Evolutionary conservation across 2,113 vertebrate species (phyloP), one percentile per base, ranked within the genome.

Genomic region (Amphiprion ocellaris): DNA sequence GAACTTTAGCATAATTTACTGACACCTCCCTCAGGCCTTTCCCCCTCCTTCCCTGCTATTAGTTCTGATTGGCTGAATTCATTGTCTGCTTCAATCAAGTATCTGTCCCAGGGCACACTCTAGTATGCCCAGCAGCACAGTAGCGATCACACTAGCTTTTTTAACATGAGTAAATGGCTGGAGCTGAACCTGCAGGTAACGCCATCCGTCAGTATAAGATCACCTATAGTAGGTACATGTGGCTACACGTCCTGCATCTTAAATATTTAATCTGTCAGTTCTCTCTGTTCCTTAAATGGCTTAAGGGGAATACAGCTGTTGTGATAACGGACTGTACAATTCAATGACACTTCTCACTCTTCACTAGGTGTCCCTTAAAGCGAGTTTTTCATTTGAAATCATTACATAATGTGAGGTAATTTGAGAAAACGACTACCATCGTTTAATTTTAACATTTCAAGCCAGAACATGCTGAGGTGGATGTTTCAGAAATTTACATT

Each of bases 61-160:
- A 61, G n/a, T 53, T 79, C 10, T 64, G 19, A 69, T 55, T 66
- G 66, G 50, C 53, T 61, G 28, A 28, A 47, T 30, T 46, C 16
- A 16, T 7, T 69, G 33, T 63, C 10, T 14, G 44, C 24, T 55
- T 61, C 5, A 5, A 39, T 60, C 11, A 5, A 37, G 33, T 1
- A 46, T 56, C 4, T 14, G 0, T 33, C 41, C 41, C 6, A 37
- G 33, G 9, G 33, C 41, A 15, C 3, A 4, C 41, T 44, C 41
- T 15, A 15, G 41, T 44, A 14, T 44, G 41, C 12, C 37, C 44
- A 62, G 47, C 11, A 33, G 5, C 12, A 30, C 4, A 49, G n/a
- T 28, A 14, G 8, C 56, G 26, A 37, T 33, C 41, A 44, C 41
- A 44, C 3, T 44, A 15, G 15, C 24, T 44, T 46, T 55, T 49